Percentiles rank a stretch among this genome's conserved stretches.
Conservation (phyloP, 2,113 vertebrate genomes). For the Apteryx mantelli region DNA sequence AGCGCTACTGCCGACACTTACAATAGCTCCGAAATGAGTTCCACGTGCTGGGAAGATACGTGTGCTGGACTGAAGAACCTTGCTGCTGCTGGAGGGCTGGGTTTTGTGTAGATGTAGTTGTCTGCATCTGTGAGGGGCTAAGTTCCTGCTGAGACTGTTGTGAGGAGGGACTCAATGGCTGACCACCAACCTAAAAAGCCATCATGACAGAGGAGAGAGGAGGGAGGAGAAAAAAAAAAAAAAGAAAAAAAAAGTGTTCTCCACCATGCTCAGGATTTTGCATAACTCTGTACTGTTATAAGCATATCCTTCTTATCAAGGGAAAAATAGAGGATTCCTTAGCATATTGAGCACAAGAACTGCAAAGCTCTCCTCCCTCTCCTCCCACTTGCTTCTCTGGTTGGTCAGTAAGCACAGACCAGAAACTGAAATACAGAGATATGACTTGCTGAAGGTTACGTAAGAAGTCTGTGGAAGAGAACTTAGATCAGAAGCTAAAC, state of each 20-base stretch:
- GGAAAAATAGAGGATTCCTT: background rate
- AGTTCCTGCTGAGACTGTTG: constrained; percentile 89
- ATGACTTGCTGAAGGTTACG: background rate
- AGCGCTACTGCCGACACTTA: constrained; percentile 74
- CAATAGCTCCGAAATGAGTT: constrained; percentile 92
- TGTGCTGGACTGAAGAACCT: constrained; percentile 87
- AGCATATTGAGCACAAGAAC: accelerated
- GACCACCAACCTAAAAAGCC: constrained; percentile 79
- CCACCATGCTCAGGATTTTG: background rate
- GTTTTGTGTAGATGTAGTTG: constrained; percentile 79
- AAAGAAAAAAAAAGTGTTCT: background rate
- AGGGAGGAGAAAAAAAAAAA: background rate
- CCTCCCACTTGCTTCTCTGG: background rate
- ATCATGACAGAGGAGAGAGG: no score
- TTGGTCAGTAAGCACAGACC: background rate
- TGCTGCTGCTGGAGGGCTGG: constrained; percentile 84
- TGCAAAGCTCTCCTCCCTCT: background rate
- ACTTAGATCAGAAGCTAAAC: background rate
- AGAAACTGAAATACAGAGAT: background rate
- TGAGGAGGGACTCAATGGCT: constrained; percentile 90
- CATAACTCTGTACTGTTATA: background rate
- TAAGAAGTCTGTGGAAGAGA: background rate
- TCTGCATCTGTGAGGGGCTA: constrained; percentile 86
- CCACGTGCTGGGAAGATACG: constrained; percentile 92
- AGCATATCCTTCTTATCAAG: background rate